A percentile compares a stretch with the other conserved stretches of the same genome.
Evolutionary conservation across 35 echinoderm and acorn worm genomes (phyloP).

Genomic region (Heliocidaris tuberculata): DNA sequence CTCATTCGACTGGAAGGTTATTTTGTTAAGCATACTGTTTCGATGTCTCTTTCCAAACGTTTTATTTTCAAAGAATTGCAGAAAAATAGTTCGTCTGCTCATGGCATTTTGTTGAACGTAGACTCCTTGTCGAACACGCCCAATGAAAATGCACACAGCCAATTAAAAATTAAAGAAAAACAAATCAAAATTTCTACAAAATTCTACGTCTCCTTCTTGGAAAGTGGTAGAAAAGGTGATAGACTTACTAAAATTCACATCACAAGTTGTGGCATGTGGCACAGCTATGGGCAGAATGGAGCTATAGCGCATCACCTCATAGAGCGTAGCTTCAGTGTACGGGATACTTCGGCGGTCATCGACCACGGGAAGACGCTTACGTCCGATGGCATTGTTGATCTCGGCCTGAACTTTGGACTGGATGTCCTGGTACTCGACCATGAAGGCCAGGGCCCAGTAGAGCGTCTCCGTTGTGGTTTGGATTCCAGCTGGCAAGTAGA

Average conservation of each 20-base stretch:
- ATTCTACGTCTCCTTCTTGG: too few species aligned
- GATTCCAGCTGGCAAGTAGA: slow-evolving; percentile 29
- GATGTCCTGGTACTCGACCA: slow-evolving; percentile 19
- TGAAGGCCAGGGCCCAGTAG: slow-evolving; percentile 12
- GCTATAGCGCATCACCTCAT: slow-evolving; percentile 64
- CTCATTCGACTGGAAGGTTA: too few species aligned
- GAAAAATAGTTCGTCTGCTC: too few species aligned
- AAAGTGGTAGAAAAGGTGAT: background rate
- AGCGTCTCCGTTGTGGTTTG: background rate
- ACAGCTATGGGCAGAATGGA: slow-evolving; percentile 55
- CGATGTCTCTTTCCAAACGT: too few species aligned
- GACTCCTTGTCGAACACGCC: too few species aligned
- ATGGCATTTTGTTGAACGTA: too few species aligned
- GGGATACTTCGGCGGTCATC: slow-evolving; percentile 9
- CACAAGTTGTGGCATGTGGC: slow-evolving; percentile 23
- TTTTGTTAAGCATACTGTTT: too few species aligned
- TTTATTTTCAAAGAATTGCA: too few species aligned
- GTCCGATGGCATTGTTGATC: slow-evolving; percentile 45
- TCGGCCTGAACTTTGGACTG: slow-evolving; percentile 21
- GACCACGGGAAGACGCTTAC: background rate
- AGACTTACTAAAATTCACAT: slow-evolving; percentile 53
- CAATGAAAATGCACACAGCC: too few species aligned
- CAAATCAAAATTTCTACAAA: background rate
- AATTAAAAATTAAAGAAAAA: background rate
- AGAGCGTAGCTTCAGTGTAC: slow-evolving; percentile 42